Percentiles rank a stretch among this genome's conserved stretches.
Evolutionary conservation across 2,888 invertebrate genomes (phyloP).

Genomic region (Laothoe populi): DNA sequence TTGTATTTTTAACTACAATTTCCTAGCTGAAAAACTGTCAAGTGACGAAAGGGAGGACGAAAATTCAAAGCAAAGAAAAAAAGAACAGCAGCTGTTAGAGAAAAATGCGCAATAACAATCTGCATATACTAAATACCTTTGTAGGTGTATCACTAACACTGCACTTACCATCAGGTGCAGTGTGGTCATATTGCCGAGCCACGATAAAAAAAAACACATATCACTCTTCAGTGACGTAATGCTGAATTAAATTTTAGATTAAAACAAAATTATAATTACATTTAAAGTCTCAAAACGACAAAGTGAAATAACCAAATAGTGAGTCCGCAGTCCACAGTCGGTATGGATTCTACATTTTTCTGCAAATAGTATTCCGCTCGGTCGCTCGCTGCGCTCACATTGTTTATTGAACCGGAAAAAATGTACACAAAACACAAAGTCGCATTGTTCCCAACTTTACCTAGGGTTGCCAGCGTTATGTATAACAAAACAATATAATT

Average conservation of each 20-base stretch:
- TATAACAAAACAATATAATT: background rate
- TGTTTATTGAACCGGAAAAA: slow-evolving; percentile 23
- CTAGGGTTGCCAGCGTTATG: background rate
- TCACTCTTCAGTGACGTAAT: too few relatives aligned
- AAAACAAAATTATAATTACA: background rate
- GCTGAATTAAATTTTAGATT: background rate
- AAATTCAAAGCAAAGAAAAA: too few relatives aligned
- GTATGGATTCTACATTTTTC: slow-evolving; percentile 1
- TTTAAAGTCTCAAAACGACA: background rate
- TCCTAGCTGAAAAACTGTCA: too few relatives aligned
- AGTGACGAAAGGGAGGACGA: too few relatives aligned
- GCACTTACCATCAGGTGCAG: too few relatives aligned
- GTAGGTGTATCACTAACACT: too few relatives aligned
- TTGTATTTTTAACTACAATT: too few relatives aligned
- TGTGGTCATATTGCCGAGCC: too few relatives aligned
- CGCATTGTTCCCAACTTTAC: background rate
- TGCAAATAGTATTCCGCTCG: slow-evolving; percentile 14
- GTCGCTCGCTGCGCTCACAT: slow-evolving; percentile 4
- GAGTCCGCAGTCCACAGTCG: background rate
- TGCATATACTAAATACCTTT: too few relatives aligned
- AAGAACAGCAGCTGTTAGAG: too few relatives aligned
- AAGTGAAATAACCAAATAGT: background rate
- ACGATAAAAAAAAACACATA: too few relatives aligned
- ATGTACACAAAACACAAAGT: slow-evolving; percentile 20
- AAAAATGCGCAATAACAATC: too few relatives aligned